Base-by-base conservation (phyloP, 2,888 invertebrate genomes). In the Seira musarum region DNA sequence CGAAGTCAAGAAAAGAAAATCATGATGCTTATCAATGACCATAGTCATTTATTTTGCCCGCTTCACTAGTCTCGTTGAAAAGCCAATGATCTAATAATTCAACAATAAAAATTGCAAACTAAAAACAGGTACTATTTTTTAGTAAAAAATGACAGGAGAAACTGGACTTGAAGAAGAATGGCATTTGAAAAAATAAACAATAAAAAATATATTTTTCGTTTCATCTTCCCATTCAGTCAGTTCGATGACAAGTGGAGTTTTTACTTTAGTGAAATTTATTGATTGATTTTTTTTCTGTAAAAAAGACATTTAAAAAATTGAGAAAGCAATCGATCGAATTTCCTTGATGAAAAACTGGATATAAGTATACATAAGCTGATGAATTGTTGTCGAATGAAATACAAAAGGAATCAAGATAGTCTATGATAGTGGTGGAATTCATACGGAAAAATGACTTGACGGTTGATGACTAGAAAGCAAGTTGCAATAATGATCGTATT, bases 71-170 rank as follows among this genome's bases (percentile, higher is more conserved):
- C n/a, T 63, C 49, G 53, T 21, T 64, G 67, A 74, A 67, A 67
- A 75, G 75, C 63, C 75, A 75, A 68, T 75, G 75, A 68, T 75
- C 75, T 75, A 75, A 75, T 75, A 75, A 75, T 75, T 75, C 67
- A 75, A 67, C 21, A 63, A 63, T 63, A 21, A 21, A 63, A 63
- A 40, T 40, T 40, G 5, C 40, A 8, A 5, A 8, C 5, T 40
- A 13, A 40, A 40, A 5, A 40, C 13, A 8, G 40, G 40, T 40
- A 40, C 40, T 8, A 8, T 5, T 40, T 40, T 40, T 40, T 13
- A 40, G 40, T 13, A 40, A 5, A 40, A 40, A 40, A 40, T 40
- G 40, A 40, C 40, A 40, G 40, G 40, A 40, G 40, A n/a, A 40
- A 40, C 40, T 40, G 40, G 5, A 40, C 6, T 40, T 40, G n/a